Evolutionary conservation across 2,113 vertebrate species (phyloP).

Genomic region (Talpa occidentalis): DNA sequence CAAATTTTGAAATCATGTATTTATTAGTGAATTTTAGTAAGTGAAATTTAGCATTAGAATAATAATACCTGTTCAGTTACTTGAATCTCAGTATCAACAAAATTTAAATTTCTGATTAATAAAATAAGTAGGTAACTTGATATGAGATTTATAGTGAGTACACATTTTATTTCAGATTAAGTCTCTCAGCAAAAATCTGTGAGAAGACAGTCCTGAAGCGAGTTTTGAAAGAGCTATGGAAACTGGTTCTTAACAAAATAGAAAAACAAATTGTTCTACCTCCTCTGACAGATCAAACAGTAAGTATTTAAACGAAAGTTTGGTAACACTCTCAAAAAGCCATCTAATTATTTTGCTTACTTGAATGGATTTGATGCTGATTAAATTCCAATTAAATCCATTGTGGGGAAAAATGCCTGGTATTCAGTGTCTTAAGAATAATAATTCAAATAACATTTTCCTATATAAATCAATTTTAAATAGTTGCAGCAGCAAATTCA

Average conservation of each 20-base stretch:
- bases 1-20: not conserved
- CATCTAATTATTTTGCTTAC: not conserved
- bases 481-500: not conserved
- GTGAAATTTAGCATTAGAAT: slow-evolving; percentile 7
- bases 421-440: not conserved
- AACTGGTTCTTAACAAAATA: slow-evolving; percentile 96
- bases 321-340: rapidly evolving
- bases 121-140: slow-evolving; percentile 7
- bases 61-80: not conserved
- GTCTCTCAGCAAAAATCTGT: slow-evolving; percentile 97
- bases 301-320: slow-evolving; percentile 85
- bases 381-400: not conserved
- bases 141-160: not conserved
- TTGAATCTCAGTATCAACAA: not conserved
- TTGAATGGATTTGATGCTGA: not conserved
- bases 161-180: slow-evolving; percentile 90
- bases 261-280: slow-evolving; percentile 97
- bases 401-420: not conserved
- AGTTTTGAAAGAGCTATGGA: slow-evolving; percentile 98
- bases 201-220: slow-evolving; percentile 99
- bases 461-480: not conserved
- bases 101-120: not conserved
- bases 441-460: not conserved
- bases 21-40: not conserved
- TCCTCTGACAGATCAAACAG: slow-evolving; percentile 94